phyloP scores from a whole-genome alignment of 30 jellyfish, hydroid and myxozoan species.

The Sanderia malayensis region DNA sequence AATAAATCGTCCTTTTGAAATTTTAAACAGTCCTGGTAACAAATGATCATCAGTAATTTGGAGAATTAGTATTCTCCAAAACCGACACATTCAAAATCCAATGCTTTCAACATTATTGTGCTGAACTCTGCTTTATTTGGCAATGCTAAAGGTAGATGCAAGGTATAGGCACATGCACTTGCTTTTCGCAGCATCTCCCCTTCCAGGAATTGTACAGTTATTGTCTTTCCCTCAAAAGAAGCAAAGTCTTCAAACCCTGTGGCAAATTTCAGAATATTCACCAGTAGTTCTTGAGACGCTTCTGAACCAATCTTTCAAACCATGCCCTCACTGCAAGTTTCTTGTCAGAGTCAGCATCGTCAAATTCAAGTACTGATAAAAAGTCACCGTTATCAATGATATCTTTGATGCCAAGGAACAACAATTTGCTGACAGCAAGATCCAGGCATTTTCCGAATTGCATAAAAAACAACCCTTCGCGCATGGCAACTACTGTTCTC shows the following conservation, averaged over 20 bases:
- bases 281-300: not conserved
- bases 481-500: constrained; percentile 37
- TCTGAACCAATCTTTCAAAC: not conserved
- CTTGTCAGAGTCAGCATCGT: not conserved
- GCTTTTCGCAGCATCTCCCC: constrained; percentile 1
- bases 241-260: not conserved
- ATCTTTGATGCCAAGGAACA: not conserved
- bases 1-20: not conserved
- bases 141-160: not conserved
- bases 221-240: not conserved
- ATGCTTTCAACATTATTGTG: not conserved
- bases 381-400: not conserved
- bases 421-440: not conserved
- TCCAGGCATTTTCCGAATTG: constrained; percentile 8
- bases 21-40: not conserved
- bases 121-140: not conserved
- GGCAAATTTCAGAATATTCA: not conserved
- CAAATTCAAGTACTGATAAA: not conserved
- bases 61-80: not conserved
- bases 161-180: not conserved
- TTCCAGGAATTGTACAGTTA: not conserved
- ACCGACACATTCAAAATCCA: not conserved
- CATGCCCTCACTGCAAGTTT: not conserved
- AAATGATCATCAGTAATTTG: not conserved
- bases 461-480: constrained; percentile 39